A percentile compares a stretch with the other conserved stretches of the same genome.
Conservation (phyloP, 2,888 invertebrate genomes). For the Nephrotoma appendiculata region DNA sequence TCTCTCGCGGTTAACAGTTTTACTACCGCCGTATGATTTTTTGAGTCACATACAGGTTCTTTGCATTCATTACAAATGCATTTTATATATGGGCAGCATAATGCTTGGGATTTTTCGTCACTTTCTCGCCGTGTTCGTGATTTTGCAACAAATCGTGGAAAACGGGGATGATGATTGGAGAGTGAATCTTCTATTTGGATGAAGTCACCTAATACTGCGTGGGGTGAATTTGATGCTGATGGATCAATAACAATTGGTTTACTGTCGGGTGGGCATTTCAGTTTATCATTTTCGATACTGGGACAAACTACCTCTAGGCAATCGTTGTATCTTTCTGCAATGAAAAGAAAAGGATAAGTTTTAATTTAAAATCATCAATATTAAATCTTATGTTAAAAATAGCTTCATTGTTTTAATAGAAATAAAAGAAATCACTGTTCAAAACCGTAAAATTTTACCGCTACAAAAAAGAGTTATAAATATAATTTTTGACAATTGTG, state of each 20-base stretch:
- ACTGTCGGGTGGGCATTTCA: background rate
- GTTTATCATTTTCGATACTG: background rate
- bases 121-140: background rate
- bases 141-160: background rate
- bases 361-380: background rate
- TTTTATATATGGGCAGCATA: constrained; percentile 4
- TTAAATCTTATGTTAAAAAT: too few species aligned
- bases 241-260: background rate
- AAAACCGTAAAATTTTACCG: too few species aligned
- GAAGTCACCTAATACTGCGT: background rate
- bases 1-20: background rate
- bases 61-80: constrained; percentile 6
- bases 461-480: too few species aligned
- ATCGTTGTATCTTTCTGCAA: background rate
- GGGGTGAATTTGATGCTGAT: background rate
- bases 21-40: background rate
- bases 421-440: too few species aligned
- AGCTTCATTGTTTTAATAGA: too few species aligned
- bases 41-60: background rate
- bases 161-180: background rate
- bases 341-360: background rate
- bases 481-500: too few species aligned
- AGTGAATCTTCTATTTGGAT: background rate
- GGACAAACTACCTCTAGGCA: background rate
- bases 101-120: background rate